Conservation (phyloP, 1,140 invertebrate species). For the Drosophila seguyi region DNA sequence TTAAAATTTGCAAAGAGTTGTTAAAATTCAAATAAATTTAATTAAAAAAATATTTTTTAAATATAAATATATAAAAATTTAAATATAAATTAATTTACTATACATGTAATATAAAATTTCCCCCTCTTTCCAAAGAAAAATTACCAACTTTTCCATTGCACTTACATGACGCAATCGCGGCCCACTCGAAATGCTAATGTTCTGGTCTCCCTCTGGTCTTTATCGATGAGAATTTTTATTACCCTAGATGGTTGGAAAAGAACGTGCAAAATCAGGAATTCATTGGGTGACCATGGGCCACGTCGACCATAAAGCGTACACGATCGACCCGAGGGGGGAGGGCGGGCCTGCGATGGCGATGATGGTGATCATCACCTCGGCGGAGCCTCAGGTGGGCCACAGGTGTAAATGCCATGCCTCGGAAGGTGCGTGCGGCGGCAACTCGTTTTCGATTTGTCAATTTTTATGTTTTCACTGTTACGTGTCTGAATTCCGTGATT, state of each 20-base stretch:
- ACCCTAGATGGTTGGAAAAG: conserved; percentile 22
- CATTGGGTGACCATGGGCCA: conserved; percentile 28
- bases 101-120: no score
- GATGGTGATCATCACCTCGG: not conserved
- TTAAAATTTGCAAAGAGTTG: no score
- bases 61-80: no score
- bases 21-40: no score
- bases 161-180: conserved; percentile 41
- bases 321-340: not conserved
- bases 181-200: conserved; percentile 46
- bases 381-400: conserved; percentile 10
- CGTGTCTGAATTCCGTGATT: conserved; percentile 46
- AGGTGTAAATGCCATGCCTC: conserved; percentile 39
- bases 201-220: conserved; percentile 9
- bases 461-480: conserved; percentile 60
- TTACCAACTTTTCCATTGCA: conserved; percentile 20
- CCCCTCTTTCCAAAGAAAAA: not conserved
- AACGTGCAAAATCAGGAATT: conserved; percentile 50
- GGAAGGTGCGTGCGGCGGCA: conserved; percentile 27
- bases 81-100: no score
- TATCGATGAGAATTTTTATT: conserved; percentile 49
- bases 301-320: conserved; percentile 42
- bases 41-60: no score
- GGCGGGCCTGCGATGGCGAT: conserved; percentile 1
- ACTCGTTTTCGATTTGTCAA: conserved; percentile 48